phyloP scores from a whole-genome alignment of 2,797 vertebrate genomes.

The Pseudopleuronectes americanus region DNA sequence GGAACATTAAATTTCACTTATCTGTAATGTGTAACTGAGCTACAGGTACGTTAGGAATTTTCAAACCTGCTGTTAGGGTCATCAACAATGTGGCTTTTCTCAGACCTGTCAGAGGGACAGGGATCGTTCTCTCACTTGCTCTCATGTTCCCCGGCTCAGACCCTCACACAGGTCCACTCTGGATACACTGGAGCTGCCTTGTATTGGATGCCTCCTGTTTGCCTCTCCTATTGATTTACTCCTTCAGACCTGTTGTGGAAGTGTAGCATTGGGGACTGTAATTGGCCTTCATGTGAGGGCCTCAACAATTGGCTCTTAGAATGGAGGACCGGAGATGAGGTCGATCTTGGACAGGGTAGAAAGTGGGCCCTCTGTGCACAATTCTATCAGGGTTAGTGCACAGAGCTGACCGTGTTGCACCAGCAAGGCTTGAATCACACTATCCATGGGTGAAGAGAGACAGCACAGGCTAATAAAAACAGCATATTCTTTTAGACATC shows the following conservation, averaged over 20 bases:
- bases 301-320: constrained; percentile 62
- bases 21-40: constrained; percentile 45
- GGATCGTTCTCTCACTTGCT: constrained; percentile 53
- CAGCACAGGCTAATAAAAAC: constrained; percentile 65
- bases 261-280: constrained; percentile 38
- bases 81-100: constrained; percentile 37
- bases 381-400: constrained; percentile 73
- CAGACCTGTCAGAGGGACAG: constrained; percentile 21
- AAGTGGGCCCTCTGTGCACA: constrained; percentile 3
- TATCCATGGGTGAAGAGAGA: constrained; percentile 64
- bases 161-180: constrained; percentile 30
- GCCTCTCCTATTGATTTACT: constrained; percentile 65
- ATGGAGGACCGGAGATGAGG: constrained; percentile 47
- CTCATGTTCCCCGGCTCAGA: constrained; percentile 28
- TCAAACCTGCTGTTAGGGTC: constrained; percentile 4
- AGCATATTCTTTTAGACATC: constrained; percentile 49
- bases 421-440: constrained; percentile 72
- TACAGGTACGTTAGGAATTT: constrained; percentile 41
- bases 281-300: constrained; percentile 53
- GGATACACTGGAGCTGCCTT: constrained; percentile 30
- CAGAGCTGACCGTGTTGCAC: constrained; percentile 61
- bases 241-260: constrained; percentile 37
- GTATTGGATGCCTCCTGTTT: constrained; percentile 53
- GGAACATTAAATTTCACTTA: constrained; percentile 34
- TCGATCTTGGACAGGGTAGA: constrained; percentile 29